Percentiles rank a stretch among this genome's conserved stretches.
Evolutionary conservation across 2,888 invertebrate species (phyloP).

Genomic region (Tubulanus polymorphus): DNA sequence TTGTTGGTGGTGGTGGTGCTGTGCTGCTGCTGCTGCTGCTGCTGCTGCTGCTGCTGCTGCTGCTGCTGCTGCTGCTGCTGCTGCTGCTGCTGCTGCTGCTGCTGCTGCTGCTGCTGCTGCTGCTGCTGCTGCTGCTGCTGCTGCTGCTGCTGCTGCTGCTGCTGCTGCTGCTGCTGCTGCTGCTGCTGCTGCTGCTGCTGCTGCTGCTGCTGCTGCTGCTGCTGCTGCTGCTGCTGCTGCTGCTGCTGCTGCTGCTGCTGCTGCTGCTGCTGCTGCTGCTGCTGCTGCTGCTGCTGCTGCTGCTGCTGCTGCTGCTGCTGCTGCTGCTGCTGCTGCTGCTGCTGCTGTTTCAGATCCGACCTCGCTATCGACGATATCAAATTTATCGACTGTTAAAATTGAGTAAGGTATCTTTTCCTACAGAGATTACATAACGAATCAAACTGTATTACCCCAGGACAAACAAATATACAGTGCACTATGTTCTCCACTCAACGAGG

Average conservation of each 20-base stretch:
- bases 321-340: neutral
- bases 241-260: neutral
- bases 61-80: neutral
- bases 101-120: neutral
- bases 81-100: neutral
- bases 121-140: neutral
- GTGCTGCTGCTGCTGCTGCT: too few relatives aligned
- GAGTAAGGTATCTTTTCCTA: too few relatives aligned
- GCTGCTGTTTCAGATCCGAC: neutral
- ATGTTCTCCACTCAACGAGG: too few relatives aligned
- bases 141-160: conserved; percentile 1
- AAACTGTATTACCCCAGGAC: too few relatives aligned
- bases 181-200: neutral
- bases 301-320: neutral
- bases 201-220: neutral
- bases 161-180: neutral
- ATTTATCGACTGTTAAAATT: too few relatives aligned
- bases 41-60: neutral
- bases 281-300: neutral
- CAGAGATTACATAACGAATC: too few relatives aligned
- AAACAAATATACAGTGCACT: too few relatives aligned
- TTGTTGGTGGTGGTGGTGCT: too few relatives aligned
- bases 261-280: neutral
- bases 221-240: neutral
- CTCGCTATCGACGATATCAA: too few relatives aligned